phyloP scores from a whole-genome alignment of 2,113 vertebrate species.

The Percopsis transmontana region DNA sequence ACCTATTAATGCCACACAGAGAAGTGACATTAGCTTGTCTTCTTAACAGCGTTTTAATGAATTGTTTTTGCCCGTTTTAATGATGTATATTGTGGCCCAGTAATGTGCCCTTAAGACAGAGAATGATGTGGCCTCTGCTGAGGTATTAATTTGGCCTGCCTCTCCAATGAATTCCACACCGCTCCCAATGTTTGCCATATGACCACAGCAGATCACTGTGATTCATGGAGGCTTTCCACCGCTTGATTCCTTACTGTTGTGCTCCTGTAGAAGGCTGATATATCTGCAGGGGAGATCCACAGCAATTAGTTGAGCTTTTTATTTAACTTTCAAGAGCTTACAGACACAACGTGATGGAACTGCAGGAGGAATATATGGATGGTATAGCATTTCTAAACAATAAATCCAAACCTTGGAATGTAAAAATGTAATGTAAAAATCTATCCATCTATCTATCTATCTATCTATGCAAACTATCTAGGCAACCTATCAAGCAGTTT shows the following conservation, averaged over 20 bases:
- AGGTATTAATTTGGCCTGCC: conserved; percentile 76
- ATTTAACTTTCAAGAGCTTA: conserved; percentile 62
- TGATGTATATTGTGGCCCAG: conserved; percentile 78
- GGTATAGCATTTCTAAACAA: conserved; percentile 9
- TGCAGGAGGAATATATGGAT: conserved; percentile 21
- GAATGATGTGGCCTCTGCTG: conserved; percentile 69
- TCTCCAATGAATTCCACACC: conserved; percentile 72
- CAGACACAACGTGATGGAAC: conserved; percentile 48
- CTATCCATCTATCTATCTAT: neutral
- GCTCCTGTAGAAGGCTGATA: conserved; percentile 55
- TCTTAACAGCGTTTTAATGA: conserved; percentile 80
- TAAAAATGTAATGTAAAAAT: conserved; percentile 9
- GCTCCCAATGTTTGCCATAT: conserved; percentile 36
- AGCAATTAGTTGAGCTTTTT: conserved; percentile 71
- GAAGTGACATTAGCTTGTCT: conserved; percentile 75
- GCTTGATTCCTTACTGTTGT: conserved; percentile 68
- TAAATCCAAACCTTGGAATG: conserved; percentile 39
- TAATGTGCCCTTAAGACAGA: conserved; percentile 78
- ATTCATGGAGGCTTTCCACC: conserved; percentile 67
- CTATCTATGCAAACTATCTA: too few relatives aligned
- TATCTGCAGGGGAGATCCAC: conserved; percentile 50
- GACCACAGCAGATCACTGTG: conserved; percentile 33
- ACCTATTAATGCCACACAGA: conserved; percentile 73
- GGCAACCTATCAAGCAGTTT: too few relatives aligned
- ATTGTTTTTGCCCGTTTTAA: conserved; percentile 81